Evolutionary conservation across 2,888 invertebrate species (phyloP).

Genomic region (Teleiodes luculella): DNA sequence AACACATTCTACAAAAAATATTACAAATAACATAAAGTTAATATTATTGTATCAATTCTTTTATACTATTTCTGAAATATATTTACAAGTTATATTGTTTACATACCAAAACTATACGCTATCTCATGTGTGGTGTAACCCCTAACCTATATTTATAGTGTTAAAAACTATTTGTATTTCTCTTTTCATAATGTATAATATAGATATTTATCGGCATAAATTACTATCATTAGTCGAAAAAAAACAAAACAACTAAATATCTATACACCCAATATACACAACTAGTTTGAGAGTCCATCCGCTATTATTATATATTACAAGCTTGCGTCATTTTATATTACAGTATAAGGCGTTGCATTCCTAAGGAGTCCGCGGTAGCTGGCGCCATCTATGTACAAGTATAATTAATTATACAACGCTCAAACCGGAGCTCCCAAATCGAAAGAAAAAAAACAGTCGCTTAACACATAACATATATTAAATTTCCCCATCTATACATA

Average conservation of each 20-base stretch:
- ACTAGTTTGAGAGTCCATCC: conserved; percentile 62
- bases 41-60: conserved; percentile 75
- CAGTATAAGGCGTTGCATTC: conserved; percentile 70
- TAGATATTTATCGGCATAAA: conserved; percentile 74
- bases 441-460: conserved; percentile 55
- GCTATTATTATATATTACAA: conserved; percentile 69
- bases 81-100: conserved; percentile 74
- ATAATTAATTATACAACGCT: too few species aligned
- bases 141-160: conserved; percentile 77
- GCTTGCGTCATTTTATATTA: conserved; percentile 62
- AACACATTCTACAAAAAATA: conserved; percentile 62
- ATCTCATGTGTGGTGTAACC: conserved; percentile 70
- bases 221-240: conserved; percentile 72
- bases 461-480: conserved; percentile 71
- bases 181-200: conserved; percentile 68
- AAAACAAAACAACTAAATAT: conserved; percentile 66
- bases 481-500: conserved; percentile 74
- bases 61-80: conserved; percentile 69
- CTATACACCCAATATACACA: conserved; percentile 78
- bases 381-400: conserved; percentile 52
- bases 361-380: conserved; percentile 43
- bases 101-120: conserved; percentile 75
- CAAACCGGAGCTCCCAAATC: conserved; percentile 41
- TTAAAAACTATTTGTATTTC: conserved; percentile 75
- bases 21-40: conserved; percentile 70